phyloP scores from a whole-genome alignment of 2,888 invertebrate genomes.

The Mesochorus sp. region DNA sequence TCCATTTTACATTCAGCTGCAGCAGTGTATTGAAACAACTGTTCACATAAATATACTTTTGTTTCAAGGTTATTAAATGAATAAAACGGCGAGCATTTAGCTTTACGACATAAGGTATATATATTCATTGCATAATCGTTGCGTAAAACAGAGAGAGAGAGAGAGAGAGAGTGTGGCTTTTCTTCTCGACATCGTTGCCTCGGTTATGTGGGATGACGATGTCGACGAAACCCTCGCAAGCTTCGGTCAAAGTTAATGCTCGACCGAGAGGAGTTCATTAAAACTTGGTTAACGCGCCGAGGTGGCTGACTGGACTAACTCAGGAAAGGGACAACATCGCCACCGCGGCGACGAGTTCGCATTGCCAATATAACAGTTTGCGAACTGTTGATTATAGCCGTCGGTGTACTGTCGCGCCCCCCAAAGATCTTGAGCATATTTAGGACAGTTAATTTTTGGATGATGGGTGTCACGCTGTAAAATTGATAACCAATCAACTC shows the following conservation, averaged over 20 bases:
- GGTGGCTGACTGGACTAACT: constrained; percentile 46
- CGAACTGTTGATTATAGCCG: constrained; percentile 65
- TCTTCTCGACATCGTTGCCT: neutral
- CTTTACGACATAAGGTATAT: no score
- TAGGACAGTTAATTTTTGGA: neutral
- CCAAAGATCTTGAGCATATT: constrained; percentile 2
- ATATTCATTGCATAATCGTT: no score
- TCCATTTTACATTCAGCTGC: no score
- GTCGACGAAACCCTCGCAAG: constrained; percentile 26
- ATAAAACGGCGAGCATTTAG: no score
- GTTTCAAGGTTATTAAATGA: no score
- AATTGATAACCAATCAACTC: no score
- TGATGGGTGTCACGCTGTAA: neutral
- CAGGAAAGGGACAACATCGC: constrained; percentile 52
- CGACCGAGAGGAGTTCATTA: constrained; percentile 61
- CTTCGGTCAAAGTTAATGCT: constrained; percentile 60
- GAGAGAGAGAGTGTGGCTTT: neutral
- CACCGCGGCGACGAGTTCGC: constrained; percentile 54
- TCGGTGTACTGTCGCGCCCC: constrained; percentile 1
- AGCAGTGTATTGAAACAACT: no score
- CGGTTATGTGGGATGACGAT: neutral
- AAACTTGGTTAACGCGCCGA: constrained; percentile 59
- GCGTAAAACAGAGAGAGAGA: neutral
- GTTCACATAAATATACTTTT: no score
- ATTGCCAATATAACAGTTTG: constrained; percentile 61